Percentiles rank a stretch among this genome's conserved stretches.
Conservation (phyloP, 2,113 vertebrate species). For the Atlantisia rogersi region DNA sequence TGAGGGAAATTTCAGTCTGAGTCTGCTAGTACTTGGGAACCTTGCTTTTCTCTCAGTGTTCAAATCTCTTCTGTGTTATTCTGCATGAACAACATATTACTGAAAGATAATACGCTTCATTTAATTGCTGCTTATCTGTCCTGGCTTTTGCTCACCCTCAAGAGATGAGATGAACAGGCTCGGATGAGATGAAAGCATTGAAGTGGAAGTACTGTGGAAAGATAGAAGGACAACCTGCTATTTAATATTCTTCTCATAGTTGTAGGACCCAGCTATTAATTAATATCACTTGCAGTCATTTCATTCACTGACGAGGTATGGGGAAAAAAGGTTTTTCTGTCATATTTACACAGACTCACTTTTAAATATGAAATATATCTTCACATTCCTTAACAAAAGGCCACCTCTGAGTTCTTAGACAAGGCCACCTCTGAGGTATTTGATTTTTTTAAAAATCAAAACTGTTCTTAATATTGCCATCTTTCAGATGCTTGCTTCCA, state of each 20-base stretch:
- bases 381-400: neutral
- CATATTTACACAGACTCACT: neutral
- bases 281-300: neutral
- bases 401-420: neutral
- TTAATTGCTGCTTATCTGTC: neutral
- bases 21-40: neutral
- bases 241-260: neutral
- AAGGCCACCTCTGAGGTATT: neutral
- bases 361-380: neutral
- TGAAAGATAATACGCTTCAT: neutral
- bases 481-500: neutral
- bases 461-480: neutral
- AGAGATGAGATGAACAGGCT: neutral
- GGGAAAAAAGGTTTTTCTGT: neutral
- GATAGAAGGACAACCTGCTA: neutral
- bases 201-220: neutral
- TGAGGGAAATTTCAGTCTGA: neutral
- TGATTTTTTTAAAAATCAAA: neutral
- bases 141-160: neutral
- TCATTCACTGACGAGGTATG: neutral
- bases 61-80: neutral
- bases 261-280: neutral
- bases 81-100: neutral
- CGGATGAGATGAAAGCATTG: neutral
- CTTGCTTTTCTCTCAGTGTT: neutral